A percentile compares a stretch with the other conserved stretches of the same genome.
phyloP scores from a whole-genome alignment of 2,113 vertebrate genomes.

The Mastomys coucha region DNA sequence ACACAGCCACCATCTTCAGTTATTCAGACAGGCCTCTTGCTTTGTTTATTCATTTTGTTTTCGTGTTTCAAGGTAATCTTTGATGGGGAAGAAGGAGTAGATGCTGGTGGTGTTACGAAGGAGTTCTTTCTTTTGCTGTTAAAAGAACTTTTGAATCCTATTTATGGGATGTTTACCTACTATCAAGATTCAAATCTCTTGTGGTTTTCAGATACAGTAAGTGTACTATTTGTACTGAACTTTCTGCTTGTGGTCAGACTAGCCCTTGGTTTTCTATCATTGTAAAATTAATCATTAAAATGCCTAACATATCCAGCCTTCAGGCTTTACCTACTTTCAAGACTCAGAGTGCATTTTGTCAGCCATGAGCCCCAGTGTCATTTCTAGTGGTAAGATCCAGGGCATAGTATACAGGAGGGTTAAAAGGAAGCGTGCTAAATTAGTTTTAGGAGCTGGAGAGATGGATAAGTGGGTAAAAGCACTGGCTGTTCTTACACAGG shows the following conservation, averaged over 20 bases:
- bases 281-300: constrained; percentile 16
- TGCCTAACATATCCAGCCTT: background rate
- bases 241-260: constrained; percentile 31
- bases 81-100: constrained; percentile 97
- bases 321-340: background rate
- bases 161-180: constrained; percentile 98
- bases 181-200: constrained; percentile 96
- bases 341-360: background rate
- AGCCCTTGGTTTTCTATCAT: background rate
- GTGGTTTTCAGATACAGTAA: constrained; percentile 98
- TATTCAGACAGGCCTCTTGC: background rate
- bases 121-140: constrained; percentile 97
- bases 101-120: constrained; percentile 97
- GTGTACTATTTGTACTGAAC: background rate
- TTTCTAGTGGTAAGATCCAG: background rate
- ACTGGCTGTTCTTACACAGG: background rate
- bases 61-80: constrained; percentile 93
- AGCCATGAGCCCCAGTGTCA: background rate
- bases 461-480: background rate
- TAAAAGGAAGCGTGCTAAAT: background rate
- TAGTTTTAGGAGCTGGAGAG: background rate
- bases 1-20: background rate
- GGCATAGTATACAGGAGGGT: background rate
- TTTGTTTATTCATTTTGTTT: background rate
- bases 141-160: constrained; percentile 96